Conservation (phyloP, 2,113 vertebrate species). For the Apistogramma diplotaenia region DNA sequence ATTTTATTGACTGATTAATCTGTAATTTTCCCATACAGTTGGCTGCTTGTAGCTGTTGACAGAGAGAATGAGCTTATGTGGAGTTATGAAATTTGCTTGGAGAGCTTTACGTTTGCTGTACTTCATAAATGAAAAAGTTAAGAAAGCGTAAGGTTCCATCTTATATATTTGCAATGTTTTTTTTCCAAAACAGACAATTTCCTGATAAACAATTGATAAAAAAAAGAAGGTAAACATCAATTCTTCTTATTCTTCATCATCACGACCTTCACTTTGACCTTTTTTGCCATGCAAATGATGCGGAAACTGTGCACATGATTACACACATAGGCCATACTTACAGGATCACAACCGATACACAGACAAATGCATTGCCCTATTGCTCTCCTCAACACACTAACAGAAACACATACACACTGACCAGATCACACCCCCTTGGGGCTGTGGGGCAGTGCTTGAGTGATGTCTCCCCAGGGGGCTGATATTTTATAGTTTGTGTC, state of each 20-base stretch:
- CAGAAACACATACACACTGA: constrained; percentile 55
- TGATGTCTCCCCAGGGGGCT: constrained; percentile 80
- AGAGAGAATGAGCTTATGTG: not conserved
- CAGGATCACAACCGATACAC: constrained; percentile 23
- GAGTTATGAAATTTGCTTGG: constrained; percentile 32
- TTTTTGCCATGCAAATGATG: constrained; percentile 39
- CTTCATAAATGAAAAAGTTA: not conserved
- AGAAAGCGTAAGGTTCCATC: not conserved
- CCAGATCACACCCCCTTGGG: constrained; percentile 70
- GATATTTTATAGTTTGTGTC: constrained; percentile 88
- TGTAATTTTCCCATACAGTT: constrained; percentile 36
- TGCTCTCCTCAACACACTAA: constrained; percentile 42
- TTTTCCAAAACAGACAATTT: not conserved
- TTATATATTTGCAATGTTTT: not conserved
- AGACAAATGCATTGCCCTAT: constrained; percentile 42
- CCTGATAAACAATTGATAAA: too few relatives aligned
- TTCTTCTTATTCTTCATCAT: not conserved
- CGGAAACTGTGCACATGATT: constrained; percentile 23
- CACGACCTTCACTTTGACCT: not conserved
- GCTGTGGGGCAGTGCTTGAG: constrained; percentile 77
- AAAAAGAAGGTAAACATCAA: not conserved
- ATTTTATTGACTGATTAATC: constrained; percentile 66
- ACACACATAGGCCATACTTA: constrained; percentile 33
- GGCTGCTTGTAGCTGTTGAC: constrained; percentile 39
- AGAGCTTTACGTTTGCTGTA: not conserved